These are phyloP conservation scores for Gymnoscelis rufifasciata DNA, from an alignment of 2,888 invertebrate genomes.

Conservation along the genomic window DNA sequence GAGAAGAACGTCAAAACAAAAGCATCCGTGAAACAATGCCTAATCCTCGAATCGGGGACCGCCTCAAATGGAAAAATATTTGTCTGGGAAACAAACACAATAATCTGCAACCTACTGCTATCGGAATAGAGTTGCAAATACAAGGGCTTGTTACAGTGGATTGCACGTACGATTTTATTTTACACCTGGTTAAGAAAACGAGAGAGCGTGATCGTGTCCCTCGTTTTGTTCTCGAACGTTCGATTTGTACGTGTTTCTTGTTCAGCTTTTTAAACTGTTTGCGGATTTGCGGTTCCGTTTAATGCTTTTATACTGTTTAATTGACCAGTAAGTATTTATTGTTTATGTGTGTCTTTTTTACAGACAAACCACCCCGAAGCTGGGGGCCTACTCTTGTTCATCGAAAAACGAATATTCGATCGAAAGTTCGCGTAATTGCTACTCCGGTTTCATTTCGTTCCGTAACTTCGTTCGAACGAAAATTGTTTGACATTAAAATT, in stretches of 20 bases:
- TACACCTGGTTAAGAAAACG: conserved; percentile 49
- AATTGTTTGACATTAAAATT: too few relatives aligned
- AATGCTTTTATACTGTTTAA: too few relatives aligned
- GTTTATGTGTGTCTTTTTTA: not conserved
- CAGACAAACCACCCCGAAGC: too few relatives aligned
- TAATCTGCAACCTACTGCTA: conserved; percentile 8
- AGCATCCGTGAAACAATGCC: conserved; percentile 46
- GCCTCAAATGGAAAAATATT: conserved; percentile 74
- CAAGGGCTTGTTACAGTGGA: not conserved
- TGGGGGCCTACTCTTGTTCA: too few relatives aligned
- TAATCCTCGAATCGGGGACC: conserved; percentile 65
- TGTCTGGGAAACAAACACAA: conserved; percentile 53
- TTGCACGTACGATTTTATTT: conserved; percentile 54
- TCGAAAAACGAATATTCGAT: too few relatives aligned
- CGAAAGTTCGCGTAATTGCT: too few relatives aligned
- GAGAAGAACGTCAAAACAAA: conserved; percentile 35
- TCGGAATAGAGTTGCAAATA: conserved; percentile 13
- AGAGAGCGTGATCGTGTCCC: conserved; percentile 21
- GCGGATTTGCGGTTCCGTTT: not conserved
- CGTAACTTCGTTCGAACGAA: too few relatives aligned
- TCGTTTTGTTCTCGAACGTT: conserved; percentile 36
- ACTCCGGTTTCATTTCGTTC: too few relatives aligned
- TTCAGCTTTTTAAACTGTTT: conserved; percentile 25
- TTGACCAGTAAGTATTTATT: not conserved
- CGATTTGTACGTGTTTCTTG: conserved; percentile 29